These are phyloP conservation scores for Suncus etruscus DNA, from an alignment of 2,113 vertebrate species.

Conservation along the genomic window DNA sequence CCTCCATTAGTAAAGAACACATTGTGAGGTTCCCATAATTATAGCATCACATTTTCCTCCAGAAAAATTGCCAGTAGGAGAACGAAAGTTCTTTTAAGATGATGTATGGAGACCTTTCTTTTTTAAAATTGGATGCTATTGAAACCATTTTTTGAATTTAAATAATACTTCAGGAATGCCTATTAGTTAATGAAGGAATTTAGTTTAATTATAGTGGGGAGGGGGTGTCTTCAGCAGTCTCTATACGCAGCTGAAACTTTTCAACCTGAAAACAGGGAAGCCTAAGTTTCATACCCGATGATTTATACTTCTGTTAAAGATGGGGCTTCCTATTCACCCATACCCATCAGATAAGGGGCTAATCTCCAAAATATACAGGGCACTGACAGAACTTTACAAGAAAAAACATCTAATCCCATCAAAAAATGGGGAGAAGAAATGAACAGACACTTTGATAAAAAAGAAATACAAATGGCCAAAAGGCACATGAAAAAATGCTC, in stretches of 20 bases:
- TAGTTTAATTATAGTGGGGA: conserved; percentile 22
- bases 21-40: conserved; percentile 75
- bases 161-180: conserved; percentile 39
- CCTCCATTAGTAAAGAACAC: conserved; percentile 72
- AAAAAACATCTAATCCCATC: too few relatives aligned
- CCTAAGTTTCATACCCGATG: too few relatives aligned
- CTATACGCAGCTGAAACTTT: conserved; percentile 33
- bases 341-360: too few relatives aligned
- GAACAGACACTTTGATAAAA: too few relatives aligned
- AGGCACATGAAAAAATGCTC: too few relatives aligned
- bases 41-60: conserved; percentile 64
- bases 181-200: conserved; percentile 55
- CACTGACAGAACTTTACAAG: too few relatives aligned
- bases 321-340: too few relatives aligned
- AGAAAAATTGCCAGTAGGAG: conserved; percentile 67
- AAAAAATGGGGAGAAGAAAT: too few relatives aligned
- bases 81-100: conserved; percentile 61
- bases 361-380: too few relatives aligned
- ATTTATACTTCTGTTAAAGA: too few relatives aligned
- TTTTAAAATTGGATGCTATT: conserved; percentile 33
- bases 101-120: conserved; percentile 13
- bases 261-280: conserved; percentile 47
- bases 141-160: conserved; percentile 39
- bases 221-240: conserved; percentile 33
- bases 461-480: too few relatives aligned